Percentiles rank a stretch among this genome's conserved stretches.
Evolutionary conservation across 2,888 invertebrate species (phyloP).

Genomic region (Orthonychiurus folsomi): DNA sequence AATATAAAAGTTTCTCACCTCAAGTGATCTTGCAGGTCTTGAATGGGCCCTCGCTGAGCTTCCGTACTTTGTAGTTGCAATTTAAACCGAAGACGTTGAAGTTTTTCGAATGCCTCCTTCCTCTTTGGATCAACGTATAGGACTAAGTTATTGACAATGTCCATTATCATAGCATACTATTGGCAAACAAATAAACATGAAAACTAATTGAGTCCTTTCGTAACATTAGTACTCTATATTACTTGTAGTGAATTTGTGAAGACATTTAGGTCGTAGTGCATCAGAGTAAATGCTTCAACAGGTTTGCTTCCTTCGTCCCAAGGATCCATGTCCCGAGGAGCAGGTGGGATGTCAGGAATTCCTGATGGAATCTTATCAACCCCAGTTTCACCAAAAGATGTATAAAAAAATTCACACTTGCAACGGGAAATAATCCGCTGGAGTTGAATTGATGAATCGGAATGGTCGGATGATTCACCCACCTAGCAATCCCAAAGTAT

Average conservation of each 20-base stretch:
- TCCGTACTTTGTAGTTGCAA: conserved; percentile 82
- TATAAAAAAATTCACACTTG: conserved; percentile 96
- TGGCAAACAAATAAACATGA: conserved; percentile 28
- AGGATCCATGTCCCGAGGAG: conserved; percentile 57
- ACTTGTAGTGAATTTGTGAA: conserved; percentile 87
- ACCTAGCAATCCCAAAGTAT: conserved; percentile 28
- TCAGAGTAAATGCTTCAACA: conserved; percentile 91
- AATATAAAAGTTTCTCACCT: conserved; percentile 42
- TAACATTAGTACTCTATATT: too few species aligned
- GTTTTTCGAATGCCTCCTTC: conserved; percentile 76
- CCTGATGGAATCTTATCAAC: conserved; percentile 54
- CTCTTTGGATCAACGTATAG: conserved; percentile 93
- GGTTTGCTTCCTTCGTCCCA: conserved; percentile 78
- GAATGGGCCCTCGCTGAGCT: conserved; percentile 84
- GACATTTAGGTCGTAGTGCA: conserved; percentile 98
- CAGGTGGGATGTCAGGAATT: conserved; percentile 58
- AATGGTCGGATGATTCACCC: conserved; percentile 34
- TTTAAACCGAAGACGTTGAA: conserved; percentile 89
- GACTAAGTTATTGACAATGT: conserved; percentile 93
- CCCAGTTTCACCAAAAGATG: conserved; percentile 76
- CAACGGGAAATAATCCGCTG: conserved; percentile 96
- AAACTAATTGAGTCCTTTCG: too few species aligned
- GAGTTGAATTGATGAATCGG: conserved; percentile 52
- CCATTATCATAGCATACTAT: conserved; percentile 94
- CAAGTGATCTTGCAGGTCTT: conserved; percentile 73